Conservation (phyloP, 2,113 vertebrate species). For the Gobius niger region DNA sequence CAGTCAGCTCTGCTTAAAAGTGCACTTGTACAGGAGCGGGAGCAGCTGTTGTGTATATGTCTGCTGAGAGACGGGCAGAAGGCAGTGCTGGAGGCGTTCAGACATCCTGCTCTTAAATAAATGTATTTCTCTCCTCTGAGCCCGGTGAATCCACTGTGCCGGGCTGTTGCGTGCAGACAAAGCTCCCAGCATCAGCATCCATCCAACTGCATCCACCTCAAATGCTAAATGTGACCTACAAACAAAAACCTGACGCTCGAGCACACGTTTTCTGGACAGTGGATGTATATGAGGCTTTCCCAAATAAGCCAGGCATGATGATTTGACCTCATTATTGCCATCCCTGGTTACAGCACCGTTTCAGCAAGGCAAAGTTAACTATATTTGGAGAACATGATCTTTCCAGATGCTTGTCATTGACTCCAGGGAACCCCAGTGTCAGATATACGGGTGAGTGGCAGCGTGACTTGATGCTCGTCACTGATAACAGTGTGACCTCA, state of each 20-base stretch:
- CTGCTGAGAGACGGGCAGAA: slow-evolving; percentile 37
- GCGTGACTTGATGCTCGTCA: not conserved
- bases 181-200: not conserved
- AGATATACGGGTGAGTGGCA: not conserved
- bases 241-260: slow-evolving; percentile 10
- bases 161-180: slow-evolving; percentile 33
- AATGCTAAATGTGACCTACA: slow-evolving; percentile 3
- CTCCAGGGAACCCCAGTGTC: not conserved
- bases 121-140: slow-evolving; percentile 46
- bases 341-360: slow-evolving; percentile 5
- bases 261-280: not conserved
- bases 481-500: not conserved
- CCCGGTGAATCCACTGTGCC: not conserved
- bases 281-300: not conserved
- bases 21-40: slow-evolving; percentile 15
- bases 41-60: slow-evolving; percentile 56
- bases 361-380: slow-evolving; percentile 11
- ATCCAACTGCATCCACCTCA: slow-evolving; percentile 23
- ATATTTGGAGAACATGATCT: slow-evolving; percentile 11
- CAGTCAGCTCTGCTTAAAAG: slow-evolving; percentile 37
- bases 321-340: slow-evolving; percentile 41
- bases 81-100: slow-evolving; percentile 39
- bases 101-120: slow-evolving; percentile 53
- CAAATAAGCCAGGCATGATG: slow-evolving; percentile 32
- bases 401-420: not conserved